Conservation (phyloP, 2,888 invertebrate species). For the Dorcus parallelipipedus region DNA sequence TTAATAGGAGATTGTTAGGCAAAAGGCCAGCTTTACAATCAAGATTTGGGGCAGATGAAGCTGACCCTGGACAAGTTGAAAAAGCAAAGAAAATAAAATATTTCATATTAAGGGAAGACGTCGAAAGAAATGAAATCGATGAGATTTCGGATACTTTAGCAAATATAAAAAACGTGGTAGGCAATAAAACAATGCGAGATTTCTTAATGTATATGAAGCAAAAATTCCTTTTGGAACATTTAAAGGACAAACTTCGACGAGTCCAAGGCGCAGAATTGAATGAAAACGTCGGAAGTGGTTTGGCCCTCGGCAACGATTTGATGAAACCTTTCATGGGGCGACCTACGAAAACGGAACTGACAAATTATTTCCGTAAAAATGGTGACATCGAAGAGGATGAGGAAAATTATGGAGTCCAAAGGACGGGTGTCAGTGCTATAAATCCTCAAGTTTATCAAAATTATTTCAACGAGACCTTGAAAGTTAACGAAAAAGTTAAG, state of each 20-base stretch:
- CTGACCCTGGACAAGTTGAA: background rate
- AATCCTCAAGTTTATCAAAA: background rate
- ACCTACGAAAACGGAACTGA: background rate
- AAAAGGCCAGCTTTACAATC: conserved; percentile 18
- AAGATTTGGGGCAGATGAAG: conserved; percentile 18
- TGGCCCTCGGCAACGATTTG: conserved; percentile 23
- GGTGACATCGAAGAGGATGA: background rate
- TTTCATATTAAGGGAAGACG: background rate
- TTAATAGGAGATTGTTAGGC: no score
- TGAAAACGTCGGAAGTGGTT: conserved; percentile 12
- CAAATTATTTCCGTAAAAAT: background rate
- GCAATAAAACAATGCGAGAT: background rate
- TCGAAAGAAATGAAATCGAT: background rate
- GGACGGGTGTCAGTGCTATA: background rate
- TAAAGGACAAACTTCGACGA: background rate
- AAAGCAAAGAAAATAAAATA: background rate
- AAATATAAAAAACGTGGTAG: background rate
- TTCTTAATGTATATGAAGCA: background rate
- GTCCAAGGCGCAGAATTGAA: background rate
- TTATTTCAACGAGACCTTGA: no score
- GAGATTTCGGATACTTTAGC: background rate
- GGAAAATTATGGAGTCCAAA: background rate
- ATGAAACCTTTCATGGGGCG: conserved; percentile 29
- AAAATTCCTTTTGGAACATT: background rate
- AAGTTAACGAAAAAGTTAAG: no score